Conservation (phyloP, 92 coral and sea anemone species). For the Phenganax stokvisi region DNA sequence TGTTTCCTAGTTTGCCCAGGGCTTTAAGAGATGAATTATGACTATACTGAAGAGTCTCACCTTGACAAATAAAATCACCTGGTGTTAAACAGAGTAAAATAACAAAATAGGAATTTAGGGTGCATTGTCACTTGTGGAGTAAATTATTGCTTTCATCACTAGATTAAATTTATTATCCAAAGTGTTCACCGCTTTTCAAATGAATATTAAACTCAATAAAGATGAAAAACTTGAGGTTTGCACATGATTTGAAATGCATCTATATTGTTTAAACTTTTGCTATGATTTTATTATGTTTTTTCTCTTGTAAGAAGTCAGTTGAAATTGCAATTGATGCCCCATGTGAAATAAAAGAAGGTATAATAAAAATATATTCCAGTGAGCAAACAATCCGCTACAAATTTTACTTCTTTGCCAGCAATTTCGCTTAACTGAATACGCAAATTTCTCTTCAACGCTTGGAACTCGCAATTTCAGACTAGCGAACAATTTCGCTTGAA, state of each 20-base stretch:
- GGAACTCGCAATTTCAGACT: too few relatives aligned
- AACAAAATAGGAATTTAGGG: not conserved
- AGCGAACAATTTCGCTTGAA: not conserved
- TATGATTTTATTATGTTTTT: not conserved
- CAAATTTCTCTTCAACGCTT: too few relatives aligned
- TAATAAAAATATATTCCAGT: too few relatives aligned
- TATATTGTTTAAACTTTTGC: not conserved
- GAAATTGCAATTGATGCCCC: not conserved
- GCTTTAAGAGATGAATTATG: too few relatives aligned
- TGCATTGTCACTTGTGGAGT: not conserved
- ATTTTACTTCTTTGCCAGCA: not conserved
- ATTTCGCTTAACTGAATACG: too few relatives aligned
- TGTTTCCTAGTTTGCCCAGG: too few relatives aligned
- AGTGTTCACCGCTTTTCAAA: slow-evolving; percentile 10
- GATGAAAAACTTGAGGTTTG: slow-evolving; percentile 6
- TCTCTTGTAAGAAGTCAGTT: not conserved
- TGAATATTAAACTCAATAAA: slow-evolving; percentile 25
- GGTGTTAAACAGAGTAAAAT: too few relatives aligned
- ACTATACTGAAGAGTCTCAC: too few relatives aligned
- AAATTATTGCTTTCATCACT: not conserved
- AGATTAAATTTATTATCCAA: slow-evolving; percentile 28
- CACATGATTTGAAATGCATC: not conserved
- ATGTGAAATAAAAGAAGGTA: not conserved
- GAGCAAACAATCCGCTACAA: too few relatives aligned
- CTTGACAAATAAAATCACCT: too few relatives aligned